A percentile compares a stretch with the other conserved stretches of the same genome.
Conservation (phyloP, 2,888 invertebrate genomes). For the Linnaemya tessellans region DNA sequence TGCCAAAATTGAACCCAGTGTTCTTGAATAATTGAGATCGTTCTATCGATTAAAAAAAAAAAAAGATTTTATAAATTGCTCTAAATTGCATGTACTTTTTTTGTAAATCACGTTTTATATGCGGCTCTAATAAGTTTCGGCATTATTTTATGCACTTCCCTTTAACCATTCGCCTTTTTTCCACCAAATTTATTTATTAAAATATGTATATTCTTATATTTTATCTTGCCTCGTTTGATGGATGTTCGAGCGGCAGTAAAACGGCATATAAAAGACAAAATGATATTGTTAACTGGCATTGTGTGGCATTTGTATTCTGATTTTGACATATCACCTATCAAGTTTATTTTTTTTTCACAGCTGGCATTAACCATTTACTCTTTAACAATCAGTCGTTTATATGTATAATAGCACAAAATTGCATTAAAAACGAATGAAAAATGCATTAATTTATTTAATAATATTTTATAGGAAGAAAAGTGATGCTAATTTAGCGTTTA, state of each 20-base stretch:
- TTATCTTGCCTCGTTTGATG: not conserved
- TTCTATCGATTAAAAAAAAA: too few species aligned
- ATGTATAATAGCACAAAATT: constrained; percentile 17
- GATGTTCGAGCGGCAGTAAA: not conserved
- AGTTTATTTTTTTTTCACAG: constrained; percentile 16
- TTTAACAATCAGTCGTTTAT: constrained; percentile 38
- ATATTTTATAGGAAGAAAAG: not conserved
- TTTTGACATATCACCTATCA: constrained; percentile 67
- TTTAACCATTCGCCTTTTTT: not conserved
- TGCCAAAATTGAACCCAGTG: too few species aligned
- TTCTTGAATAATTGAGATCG: too few species aligned
- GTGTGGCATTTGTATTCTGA: constrained; percentile 64
- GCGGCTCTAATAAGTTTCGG: too few species aligned
- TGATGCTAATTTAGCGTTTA: constrained; percentile 5
- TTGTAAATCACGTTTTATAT: too few species aligned
- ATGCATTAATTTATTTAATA: constrained; percentile 25
- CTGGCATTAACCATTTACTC: constrained; percentile 44
- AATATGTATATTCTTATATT: too few species aligned
- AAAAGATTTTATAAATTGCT: too few species aligned
- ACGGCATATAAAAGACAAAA: not conserved
- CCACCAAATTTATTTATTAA: not conserved
- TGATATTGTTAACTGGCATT: constrained; percentile 49
- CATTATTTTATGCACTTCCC: not conserved
- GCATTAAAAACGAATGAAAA: constrained; percentile 10
- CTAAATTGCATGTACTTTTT: too few species aligned